A percentile compares a stretch with the other conserved stretches of the same genome.
phyloP scores from a whole-genome alignment of 2,113 vertebrate genomes.

The Anhinga rufa region DNA sequence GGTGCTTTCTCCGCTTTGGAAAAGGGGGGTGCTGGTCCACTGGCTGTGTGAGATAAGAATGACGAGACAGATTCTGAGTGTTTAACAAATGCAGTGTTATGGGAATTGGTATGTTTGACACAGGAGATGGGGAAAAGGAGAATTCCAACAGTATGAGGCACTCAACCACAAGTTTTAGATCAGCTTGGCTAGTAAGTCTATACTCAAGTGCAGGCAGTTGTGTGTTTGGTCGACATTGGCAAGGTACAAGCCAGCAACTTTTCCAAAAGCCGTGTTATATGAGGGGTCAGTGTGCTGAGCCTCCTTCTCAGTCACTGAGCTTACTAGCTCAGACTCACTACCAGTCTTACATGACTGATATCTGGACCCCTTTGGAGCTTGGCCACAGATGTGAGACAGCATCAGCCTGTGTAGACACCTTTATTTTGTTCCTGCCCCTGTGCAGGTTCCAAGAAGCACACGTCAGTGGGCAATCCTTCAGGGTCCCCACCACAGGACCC shows the following conservation, averaged over 20 bases:
- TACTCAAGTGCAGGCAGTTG: neutral
- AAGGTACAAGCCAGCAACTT: neutral
- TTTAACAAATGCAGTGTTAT: neutral
- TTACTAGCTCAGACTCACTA: neutral
- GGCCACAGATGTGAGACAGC: neutral
- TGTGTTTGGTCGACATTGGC: accelerated
- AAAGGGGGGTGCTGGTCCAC: neutral
- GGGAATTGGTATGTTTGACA: neutral
- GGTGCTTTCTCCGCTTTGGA: neutral
- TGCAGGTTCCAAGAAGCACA: neutral
- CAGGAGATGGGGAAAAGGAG: neutral
- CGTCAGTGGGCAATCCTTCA: neutral
- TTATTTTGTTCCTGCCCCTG: neutral
- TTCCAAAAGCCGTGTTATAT: neutral
- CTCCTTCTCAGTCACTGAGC: neutral
- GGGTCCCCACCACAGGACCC: neutral
- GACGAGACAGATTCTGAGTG: neutral
- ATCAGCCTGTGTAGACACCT: neutral
- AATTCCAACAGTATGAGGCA: neutral
- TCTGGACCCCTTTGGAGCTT: neutral
- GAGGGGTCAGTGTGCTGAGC: neutral
- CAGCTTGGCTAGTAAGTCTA: neutral
- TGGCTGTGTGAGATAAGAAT: neutral
- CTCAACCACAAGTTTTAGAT: neutral
- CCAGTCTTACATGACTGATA: neutral